These are phyloP conservation scores for Delphinus delphis DNA, from an alignment of 2,113 vertebrate genomes.

Conservation along the genomic window DNA sequence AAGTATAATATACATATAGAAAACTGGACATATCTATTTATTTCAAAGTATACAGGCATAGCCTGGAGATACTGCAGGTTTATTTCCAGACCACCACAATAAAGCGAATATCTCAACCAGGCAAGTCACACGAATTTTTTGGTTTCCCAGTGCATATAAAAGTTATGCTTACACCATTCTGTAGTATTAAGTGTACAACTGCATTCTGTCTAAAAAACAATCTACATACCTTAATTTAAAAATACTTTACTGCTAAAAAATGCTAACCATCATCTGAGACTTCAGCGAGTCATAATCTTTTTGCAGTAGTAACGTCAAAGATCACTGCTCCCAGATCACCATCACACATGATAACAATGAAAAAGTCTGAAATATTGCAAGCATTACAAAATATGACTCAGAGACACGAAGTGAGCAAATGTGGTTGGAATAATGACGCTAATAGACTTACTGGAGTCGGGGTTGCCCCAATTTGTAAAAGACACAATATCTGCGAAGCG, in stretches of 20 bases:
- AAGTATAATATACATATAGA: not conserved
- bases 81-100: not conserved
- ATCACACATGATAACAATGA: not conserved
- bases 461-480: not conserved
- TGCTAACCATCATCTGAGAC: not conserved
- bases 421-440: not conserved
- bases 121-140: not conserved
- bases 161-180: not conserved
- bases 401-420: not conserved
- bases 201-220: no score
- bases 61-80: not conserved
- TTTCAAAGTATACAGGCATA: not conserved
- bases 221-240: not conserved
- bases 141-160: not conserved
- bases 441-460: not conserved
- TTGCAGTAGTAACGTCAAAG: not conserved
- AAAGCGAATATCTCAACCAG: not conserved
- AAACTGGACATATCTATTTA: not conserved
- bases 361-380: not conserved
- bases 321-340: not conserved
- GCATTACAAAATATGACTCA: not conserved
- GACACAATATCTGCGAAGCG: not conserved
- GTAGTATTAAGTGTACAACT: no score
- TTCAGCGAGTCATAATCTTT: not conserved
- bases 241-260: not conserved